Base-by-base conservation (phyloP, 1,140 invertebrate species). In the Achatina immaculata region DNA sequence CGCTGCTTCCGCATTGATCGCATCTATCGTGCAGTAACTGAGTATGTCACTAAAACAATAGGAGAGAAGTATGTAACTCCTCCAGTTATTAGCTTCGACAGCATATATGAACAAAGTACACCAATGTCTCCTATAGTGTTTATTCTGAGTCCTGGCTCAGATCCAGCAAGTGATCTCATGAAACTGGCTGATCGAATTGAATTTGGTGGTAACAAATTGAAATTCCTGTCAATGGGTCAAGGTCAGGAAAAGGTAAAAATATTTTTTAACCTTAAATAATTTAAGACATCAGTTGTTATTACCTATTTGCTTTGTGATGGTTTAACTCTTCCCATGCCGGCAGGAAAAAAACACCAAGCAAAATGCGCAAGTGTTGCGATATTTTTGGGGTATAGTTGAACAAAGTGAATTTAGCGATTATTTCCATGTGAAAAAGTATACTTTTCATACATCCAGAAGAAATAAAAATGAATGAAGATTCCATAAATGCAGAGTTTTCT, bases 81-180 rank as follows among this genome's bases (percentile, higher is more conserved):
- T 42, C 95, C 96, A 0, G 94, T 95, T 66, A 94, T 96, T 80
- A 94, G 95, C 86, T 94, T 96, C 78, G 94, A 96, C 81, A 93
- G 93, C 82, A 96, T 97, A 81, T 96, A 93, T 87, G 94, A 96
- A 78, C 95, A 97, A 89, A 96, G 95, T 80, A 94, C 94, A 0
- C 93, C 95, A 0, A 93, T 90, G 11, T 96, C 94, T 80, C 96
- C 96, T 0, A 95, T 97, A 24, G 94, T 97, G 66, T 97, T 98
- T 88, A 95, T 97, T 78, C 91, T 97, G 36, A 96, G 95, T 87
- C 95, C 96, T 16, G 96, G 96, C 0, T 96, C 95, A 0, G 96
- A 98, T 92, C 96, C 96, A 34, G 95, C 95, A 0, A 94, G 93
- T 68, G 96, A 97, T 88, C 89, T 98, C n/a, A 95, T 96, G 93